phyloP scores from a whole-genome alignment of 2,113 vertebrate genomes.

The Rhinichthys klamathensis region DNA sequence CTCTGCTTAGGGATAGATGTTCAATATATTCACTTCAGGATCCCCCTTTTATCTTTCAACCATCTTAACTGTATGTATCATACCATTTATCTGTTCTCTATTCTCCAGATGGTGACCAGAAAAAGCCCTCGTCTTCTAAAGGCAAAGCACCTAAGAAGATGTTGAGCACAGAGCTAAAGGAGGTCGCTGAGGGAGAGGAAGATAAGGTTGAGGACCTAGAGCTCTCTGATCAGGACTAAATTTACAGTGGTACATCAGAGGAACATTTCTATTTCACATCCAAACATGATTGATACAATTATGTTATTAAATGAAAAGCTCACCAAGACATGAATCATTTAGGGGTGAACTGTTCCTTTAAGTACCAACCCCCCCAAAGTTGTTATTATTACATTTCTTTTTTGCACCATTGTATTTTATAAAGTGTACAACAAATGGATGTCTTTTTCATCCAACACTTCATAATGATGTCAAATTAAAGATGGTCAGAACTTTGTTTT shows the following conservation, averaged over 20 bases:
- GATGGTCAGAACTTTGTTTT: neutral
- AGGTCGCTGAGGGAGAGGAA: constrained; percentile 82
- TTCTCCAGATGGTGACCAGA: constrained; percentile 59
- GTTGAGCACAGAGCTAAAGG: constrained; percentile 76
- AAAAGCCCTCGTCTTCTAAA: constrained; percentile 55
- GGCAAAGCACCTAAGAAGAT: constrained; percentile 69
- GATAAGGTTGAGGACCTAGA: constrained; percentile 89
- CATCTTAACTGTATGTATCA: neutral
- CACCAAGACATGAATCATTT: neutral
- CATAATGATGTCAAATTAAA: neutral
- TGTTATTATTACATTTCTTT: constrained; percentile 5
- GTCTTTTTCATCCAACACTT: neutral
- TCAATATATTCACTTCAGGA: neutral
- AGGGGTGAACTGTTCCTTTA: neutral
- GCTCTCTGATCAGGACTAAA: constrained; percentile 85
- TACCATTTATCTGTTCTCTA: neutral
- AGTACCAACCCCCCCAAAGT: neutral
- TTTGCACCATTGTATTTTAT: constrained; percentile 11
- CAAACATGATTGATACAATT: neutral
- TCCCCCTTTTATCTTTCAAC: neutral
- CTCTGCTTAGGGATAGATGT: neutral
- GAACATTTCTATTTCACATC: constrained; percentile 16
- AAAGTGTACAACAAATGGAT: constrained; percentile 14
- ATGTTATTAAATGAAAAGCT: constrained; percentile 19
- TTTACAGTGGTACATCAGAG: neutral